These are phyloP conservation scores for Panzeria rudis DNA, from an alignment of 2,888 invertebrate genomes.

Conservation along the genomic window DNA sequence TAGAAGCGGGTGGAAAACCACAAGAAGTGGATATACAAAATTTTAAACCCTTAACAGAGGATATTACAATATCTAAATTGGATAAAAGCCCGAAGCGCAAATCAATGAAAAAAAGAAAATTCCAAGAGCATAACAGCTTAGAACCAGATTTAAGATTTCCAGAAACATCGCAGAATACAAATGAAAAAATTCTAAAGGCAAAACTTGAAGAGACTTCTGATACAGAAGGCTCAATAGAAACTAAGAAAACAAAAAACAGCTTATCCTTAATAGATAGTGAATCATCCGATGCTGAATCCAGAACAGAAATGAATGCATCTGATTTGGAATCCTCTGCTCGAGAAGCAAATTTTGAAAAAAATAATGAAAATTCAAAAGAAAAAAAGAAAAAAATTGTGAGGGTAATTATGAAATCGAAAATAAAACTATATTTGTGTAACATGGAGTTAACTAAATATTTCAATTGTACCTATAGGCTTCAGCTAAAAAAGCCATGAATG, in stretches of 20 bases:
- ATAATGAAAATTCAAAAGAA: constrained; percentile 20
- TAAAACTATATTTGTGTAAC: background rate
- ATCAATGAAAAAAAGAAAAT: background rate
- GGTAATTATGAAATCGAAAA: constrained; percentile 45
- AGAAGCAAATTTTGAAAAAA: constrained; percentile 40
- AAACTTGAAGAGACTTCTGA: background rate
- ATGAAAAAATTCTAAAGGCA: background rate
- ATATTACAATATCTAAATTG: background rate
- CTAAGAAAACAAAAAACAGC: constrained; percentile 37
- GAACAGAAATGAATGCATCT: constrained; percentile 16
- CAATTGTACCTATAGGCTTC: constrained; percentile 85
- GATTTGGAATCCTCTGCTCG: constrained; percentile 38
- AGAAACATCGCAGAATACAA: background rate
- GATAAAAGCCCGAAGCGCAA: background rate
- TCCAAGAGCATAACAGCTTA: background rate
- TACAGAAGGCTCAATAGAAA: background rate
- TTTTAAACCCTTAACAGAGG: background rate
- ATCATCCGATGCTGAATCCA: constrained; percentile 45
- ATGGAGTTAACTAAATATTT: background rate
- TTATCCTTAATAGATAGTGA: constrained; percentile 73
- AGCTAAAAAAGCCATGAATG: constrained; percentile 88
- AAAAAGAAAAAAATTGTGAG: constrained; percentile 54
- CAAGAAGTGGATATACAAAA: no score
- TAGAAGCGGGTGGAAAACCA: no score
- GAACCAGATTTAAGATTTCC: background rate